Evolutionary conservation across 2,888 invertebrate species (phyloP), one percentile per base, ranked within the genome.

Genomic region (Quadroppia sp.): DNA sequence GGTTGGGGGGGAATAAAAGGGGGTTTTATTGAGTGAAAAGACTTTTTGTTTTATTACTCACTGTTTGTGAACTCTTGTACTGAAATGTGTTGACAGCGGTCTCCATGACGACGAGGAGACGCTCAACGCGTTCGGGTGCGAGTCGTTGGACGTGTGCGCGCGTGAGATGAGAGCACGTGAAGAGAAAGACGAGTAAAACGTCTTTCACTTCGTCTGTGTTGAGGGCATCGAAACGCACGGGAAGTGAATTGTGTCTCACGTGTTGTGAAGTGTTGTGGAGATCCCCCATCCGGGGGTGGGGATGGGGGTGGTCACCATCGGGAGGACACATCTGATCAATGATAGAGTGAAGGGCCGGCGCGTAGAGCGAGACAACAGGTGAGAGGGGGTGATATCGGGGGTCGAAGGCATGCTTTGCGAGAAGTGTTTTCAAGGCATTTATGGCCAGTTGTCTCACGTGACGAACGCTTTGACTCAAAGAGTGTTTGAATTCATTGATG

Each of bases 341-440:
- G 0, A 94, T 90, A 73, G 96, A 88, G 4, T 90, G 88, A 77
- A 98, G 85, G 88, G 95, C 90, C 0, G 97, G 97, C 73, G 94
- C 88, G 82, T 98, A 98, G 36, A 98, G 86, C 56, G 91, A 87
- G 0, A 94, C 91, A 72, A 98, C 91, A 71, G 96, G 86, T 7
- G 89, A 90, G n/a, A n/a, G n/a, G 86, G 15, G 15, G 67, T 76
- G 4, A 17, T 59, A 94, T 75, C 97, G 86, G 82, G 93, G 91
- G 82, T 98, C 97, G 80, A 93, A 86, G 80, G 95, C 91, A 82
- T 98, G 97, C 82, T 98, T 98, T 11, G 93, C 93, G 78, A 98
- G 84, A 76, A 95, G 84, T 82, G 94, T 92, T 75, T 94, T 87
- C 28, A 97, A 84, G 17, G 91, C 89, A 48, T 85, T 84, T 76